Percentiles rank a stretch among this genome's conserved stretches.
Conservation (phyloP, 2,113 vertebrate species). For the Peromyscus californicus region DNA sequence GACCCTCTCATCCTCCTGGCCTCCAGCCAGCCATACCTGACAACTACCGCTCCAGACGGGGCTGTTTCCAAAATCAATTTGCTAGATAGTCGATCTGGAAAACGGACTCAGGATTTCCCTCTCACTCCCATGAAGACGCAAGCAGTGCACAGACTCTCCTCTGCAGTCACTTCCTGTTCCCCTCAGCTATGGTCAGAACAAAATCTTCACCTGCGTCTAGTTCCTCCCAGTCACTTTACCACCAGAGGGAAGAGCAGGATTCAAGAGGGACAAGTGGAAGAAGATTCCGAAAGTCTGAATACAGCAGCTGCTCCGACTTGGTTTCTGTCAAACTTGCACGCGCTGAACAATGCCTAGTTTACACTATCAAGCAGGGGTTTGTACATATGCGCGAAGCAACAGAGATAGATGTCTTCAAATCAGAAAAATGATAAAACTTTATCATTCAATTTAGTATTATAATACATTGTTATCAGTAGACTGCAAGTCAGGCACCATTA, state of each 20-base stretch:
- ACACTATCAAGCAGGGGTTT: not conserved
- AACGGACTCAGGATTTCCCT: not conserved
- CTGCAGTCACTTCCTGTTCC: not conserved
- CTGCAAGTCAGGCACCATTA: not conserved
- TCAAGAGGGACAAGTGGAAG: not conserved
- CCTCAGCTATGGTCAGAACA: not conserved
- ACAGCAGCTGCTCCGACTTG: not conserved
- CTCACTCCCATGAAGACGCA: not conserved
- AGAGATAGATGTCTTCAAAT: conserved; percentile 17
- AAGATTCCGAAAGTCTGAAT: conserved; percentile 41
- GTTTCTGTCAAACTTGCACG: not conserved
- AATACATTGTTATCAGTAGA: not conserved
- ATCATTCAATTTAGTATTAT: conserved; percentile 16
- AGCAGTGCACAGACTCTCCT: not conserved
- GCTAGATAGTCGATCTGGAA: not conserved
- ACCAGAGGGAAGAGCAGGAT: not conserved
- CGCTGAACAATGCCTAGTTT: not conserved
- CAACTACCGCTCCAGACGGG: not conserved
- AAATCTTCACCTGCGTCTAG: not conserved
- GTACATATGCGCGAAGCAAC: not conserved
- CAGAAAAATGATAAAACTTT: not conserved
- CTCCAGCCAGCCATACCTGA: not conserved
- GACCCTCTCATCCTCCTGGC: not conserved
- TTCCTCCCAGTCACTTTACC: not conserved
- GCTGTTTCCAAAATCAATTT: conserved; percentile 25